Evolutionary conservation across 1,140 invertebrate genomes (phyloP), one percentile per base, ranked within the genome.

Genomic region (Neodiprion fabricii): DNA sequence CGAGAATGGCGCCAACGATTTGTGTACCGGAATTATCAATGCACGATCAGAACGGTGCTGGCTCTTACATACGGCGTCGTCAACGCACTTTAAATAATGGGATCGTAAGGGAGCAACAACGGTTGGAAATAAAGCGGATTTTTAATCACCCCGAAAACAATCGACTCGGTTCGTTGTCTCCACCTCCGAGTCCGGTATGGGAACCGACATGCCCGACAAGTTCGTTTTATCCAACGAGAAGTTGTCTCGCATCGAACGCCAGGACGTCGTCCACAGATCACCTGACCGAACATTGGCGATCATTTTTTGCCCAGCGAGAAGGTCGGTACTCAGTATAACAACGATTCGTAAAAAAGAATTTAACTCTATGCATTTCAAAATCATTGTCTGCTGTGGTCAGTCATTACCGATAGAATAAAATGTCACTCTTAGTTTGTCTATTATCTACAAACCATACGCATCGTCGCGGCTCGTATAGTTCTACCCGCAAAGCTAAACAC

Each of bases 1-100:
- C 5, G 11, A 77, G 67, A 71, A 85, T 85, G 84, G 80, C 82
- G 48, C 83, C 84, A 17, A 83, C 81, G 48, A 48, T 84, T 71
- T 84, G 81, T 65, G 23, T 84, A 73, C 40, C 80, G 10, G 84
- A 84, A 28, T 67, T 84, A 12, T 76, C 79, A 40, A 72, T 76
- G 40, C 71, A 74, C 12, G 77, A 77, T 61, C 11, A 61, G 71
- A 80, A 74, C 66, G 70, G 79, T 1, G 77, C 75, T 23, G 70
- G 49, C 12, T 75, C 78, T 1, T 78, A 76, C 8, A 17, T 8
- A 12, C 11, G 53, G n/a, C 79, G 76, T 9, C 77, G 78, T 70
- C 78, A 75, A 68, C 74, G 76, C 67, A 48, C 74, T 70, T 72
- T 68, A 17, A 77, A 70, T 9, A 72, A 61, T 61, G 8, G 61